phyloP scores from a whole-genome alignment of 2,888 invertebrate genomes.

The Oasisia sp. region DNA sequence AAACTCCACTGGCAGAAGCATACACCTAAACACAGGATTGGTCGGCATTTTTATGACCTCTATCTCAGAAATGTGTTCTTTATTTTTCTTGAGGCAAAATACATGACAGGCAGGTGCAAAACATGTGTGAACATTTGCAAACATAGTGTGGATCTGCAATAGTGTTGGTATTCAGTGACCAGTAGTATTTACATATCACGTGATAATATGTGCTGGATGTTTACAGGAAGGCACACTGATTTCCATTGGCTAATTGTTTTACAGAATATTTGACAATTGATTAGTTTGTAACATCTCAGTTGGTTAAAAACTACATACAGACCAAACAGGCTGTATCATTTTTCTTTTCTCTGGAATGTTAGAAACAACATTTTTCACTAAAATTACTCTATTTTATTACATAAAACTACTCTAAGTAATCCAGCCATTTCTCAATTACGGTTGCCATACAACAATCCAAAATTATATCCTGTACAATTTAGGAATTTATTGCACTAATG shows the following conservation, averaged over 20 bases:
- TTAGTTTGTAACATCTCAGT: background rate
- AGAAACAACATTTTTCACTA: no score
- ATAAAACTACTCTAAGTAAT: no score
- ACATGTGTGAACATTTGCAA: constrained; percentile 4
- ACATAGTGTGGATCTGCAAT: background rate
- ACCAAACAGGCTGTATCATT: background rate
- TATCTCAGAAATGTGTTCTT: background rate
- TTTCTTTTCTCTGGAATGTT: background rate
- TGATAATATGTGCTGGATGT: background rate
- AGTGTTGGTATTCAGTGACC: background rate
- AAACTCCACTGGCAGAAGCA: background rate
- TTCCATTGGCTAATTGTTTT: background rate
- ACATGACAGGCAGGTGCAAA: background rate
- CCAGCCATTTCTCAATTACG: no score
- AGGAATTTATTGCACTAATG: no score
- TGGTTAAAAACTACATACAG: background rate
- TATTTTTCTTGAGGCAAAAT: background rate
- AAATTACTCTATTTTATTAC: no score
- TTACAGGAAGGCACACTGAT: background rate
- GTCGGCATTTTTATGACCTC: background rate
- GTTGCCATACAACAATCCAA: no score
- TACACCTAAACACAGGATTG: background rate
- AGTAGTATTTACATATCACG: background rate
- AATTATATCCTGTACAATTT: no score
- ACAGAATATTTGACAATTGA: background rate